These are phyloP conservation scores for Laterallus jamaicensis DNA, from an alignment of 2,113 vertebrate genomes.

Conservation along the genomic window DNA sequence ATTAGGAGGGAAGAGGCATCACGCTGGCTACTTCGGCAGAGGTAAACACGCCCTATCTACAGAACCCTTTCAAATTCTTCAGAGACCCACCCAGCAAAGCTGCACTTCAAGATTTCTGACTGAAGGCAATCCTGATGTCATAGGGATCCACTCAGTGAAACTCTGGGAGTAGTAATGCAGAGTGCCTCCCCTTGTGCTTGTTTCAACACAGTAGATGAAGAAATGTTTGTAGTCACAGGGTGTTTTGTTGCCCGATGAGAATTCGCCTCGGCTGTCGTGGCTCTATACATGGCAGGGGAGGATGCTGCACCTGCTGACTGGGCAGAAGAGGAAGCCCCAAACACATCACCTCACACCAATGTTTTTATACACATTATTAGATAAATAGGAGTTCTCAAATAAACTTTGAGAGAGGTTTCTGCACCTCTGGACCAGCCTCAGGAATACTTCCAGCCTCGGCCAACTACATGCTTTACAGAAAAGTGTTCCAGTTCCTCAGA, in stretches of 20 bases:
- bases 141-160: conserved; percentile 31
- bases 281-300: not conserved
- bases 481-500: not conserved
- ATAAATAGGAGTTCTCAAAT: not conserved
- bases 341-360: not conserved
- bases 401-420: not conserved
- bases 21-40: not conserved
- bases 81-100: conserved; percentile 83
- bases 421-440: not conserved
- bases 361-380: not conserved
- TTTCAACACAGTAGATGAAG: conserved; percentile 54
- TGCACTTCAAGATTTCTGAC: conserved; percentile 79
- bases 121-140: conserved; percentile 68
- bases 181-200: not conserved
- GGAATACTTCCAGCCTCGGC: not conserved
- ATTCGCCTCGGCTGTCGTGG: not conserved
- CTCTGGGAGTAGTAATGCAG: conserved; percentile 3
- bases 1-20: not conserved
- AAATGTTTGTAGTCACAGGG: conserved; percentile 5
- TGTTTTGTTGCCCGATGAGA: not conserved
- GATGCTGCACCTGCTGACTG: not conserved
- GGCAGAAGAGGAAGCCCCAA: not conserved
- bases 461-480: not conserved
- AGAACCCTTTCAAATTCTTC: conserved; percentile 75
- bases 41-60: conserved; percentile 67